These are phyloP conservation scores for Arctia plantaginis DNA, from an alignment of 2,888 invertebrate genomes.

Conservation along the genomic window DNA sequence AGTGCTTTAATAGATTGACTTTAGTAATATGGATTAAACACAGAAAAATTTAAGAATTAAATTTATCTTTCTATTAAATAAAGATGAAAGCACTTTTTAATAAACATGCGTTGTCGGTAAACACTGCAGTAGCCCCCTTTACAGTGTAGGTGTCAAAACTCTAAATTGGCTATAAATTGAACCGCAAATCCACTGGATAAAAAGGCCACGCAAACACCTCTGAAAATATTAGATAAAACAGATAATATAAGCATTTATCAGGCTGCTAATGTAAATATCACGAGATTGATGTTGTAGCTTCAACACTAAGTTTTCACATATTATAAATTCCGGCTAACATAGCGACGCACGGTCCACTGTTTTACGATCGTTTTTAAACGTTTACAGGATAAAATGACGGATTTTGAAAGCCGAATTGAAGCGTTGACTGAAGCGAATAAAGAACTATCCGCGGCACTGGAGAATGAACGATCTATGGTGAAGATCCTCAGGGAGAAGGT, in stretches of 20 bases:
- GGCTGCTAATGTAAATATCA: slow-evolving; percentile 9
- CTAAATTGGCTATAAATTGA: background rate
- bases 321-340: background rate
- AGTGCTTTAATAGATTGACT: background rate
- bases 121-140: background rate
- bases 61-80: background rate
- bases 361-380: slow-evolving; percentile 10
- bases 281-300: slow-evolving; percentile 1
- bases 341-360: background rate
- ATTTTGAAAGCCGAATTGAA: slow-evolving; percentile 78
- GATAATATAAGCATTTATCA: slow-evolving; percentile 5
- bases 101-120: background rate
- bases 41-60: background rate
- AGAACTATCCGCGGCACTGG: slow-evolving; percentile 80
- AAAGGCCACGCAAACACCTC: slow-evolving; percentile 2
- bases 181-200: background rate
- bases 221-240: slow-evolving; percentile 3
- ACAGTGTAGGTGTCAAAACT: background rate
- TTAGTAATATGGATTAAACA: background rate
- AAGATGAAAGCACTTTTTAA: background rate
- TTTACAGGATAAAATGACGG: slow-evolving; percentile 77
- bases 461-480: slow-evolving; percentile 85
- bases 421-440: slow-evolving; percentile 81
- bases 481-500: slow-evolving; percentile 80
- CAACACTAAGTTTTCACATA: background rate